Conservation (phyloP, 2,888 invertebrate genomes). For the Hirtodrosophila cameraria region DNA sequence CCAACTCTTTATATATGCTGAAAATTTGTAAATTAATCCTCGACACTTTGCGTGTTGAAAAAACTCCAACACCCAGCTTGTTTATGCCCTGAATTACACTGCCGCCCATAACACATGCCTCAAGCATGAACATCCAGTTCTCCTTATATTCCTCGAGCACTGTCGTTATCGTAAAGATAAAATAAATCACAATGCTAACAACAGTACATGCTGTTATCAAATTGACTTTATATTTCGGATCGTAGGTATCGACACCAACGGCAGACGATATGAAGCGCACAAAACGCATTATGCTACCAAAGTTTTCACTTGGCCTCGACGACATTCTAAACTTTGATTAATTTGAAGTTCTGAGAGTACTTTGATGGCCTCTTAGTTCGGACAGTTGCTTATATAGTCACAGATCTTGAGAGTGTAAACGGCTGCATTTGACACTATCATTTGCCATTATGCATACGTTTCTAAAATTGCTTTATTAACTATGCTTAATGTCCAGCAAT, state of each 20-base stretch:
- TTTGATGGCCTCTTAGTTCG: background rate
- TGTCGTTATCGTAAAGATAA: conserved; percentile 37
- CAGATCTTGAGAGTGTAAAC: conserved; percentile 21
- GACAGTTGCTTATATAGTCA: conserved; percentile 10
- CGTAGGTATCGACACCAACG: conserved; percentile 48
- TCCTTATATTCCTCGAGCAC: conserved; percentile 32
- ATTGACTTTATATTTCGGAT: conserved; percentile 48
- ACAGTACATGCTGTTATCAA: background rate
- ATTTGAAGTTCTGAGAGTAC: background rate
- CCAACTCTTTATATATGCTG: conserved; percentile 43
- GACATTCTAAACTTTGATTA: conserved; percentile 14
- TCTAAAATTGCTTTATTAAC: conserved; percentile 48
- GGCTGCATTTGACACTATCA: conserved; percentile 33
- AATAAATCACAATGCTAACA: conserved; percentile 27
- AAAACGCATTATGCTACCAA: conserved; percentile 30
- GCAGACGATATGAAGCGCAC: conserved; percentile 26
- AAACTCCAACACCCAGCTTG: conserved; percentile 44
- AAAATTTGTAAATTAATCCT: conserved; percentile 18
- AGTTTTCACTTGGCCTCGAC: conserved; percentile 14
- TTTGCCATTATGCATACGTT: conserved; percentile 22
- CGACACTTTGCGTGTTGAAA: conserved; percentile 7
- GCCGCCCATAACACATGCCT: conserved; percentile 54
- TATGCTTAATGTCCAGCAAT: conserved; percentile 25
- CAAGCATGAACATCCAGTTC: conserved; percentile 47
- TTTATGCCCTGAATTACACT: conserved; percentile 52